A percentile compares a stretch with the other conserved stretches of the same genome.
Conservation (phyloP, 2,888 invertebrate genomes). For the Oasisia sp. region DNA sequence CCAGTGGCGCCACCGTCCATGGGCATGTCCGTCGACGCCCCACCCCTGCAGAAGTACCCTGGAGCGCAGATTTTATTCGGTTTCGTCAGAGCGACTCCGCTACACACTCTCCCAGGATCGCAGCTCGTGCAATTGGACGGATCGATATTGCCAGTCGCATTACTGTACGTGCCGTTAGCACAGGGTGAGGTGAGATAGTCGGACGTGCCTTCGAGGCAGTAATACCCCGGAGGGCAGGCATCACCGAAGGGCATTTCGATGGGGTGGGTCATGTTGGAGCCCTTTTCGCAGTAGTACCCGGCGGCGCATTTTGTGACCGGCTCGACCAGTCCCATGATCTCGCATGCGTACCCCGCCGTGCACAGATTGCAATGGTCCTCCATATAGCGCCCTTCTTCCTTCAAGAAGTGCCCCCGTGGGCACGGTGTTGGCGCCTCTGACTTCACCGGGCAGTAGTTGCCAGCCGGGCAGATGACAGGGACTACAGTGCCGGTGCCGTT, state of each 20-base stretch:
- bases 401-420: conserved; percentile 54
- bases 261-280: conserved; percentile 39
- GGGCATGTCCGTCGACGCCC: conserved; percentile 56
- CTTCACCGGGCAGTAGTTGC: conserved; percentile 57
- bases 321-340: conserved; percentile 50
- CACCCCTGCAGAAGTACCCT: conserved; percentile 58
- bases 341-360: conserved; percentile 56
- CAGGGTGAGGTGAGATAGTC: conserved; percentile 54
- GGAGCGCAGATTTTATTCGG: conserved; percentile 58
- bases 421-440: conserved; percentile 59
- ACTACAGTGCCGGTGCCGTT: conserved; percentile 44
- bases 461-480: conserved; percentile 55
- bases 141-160: conserved; percentile 50
- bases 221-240: conserved; percentile 60
- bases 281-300: conserved; percentile 55
- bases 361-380: conserved; percentile 52
- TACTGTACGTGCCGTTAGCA: conserved; percentile 61
- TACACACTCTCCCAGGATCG: conserved; percentile 58
- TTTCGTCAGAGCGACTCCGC: conserved; percentile 51
- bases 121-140: conserved; percentile 55
- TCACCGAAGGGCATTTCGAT: conserved; percentile 45
- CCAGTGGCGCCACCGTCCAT: conserved; percentile 61
- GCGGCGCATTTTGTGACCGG: conserved; percentile 51
- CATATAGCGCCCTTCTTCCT: conserved; percentile 49
- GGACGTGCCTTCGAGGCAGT: conserved; percentile 55